A percentile compares a stretch with the other conserved stretches of the same genome.
Evolutionary conservation across 2,113 vertebrate genomes (phyloP).

Genomic region (Dryoscopus gambensis): DNA sequence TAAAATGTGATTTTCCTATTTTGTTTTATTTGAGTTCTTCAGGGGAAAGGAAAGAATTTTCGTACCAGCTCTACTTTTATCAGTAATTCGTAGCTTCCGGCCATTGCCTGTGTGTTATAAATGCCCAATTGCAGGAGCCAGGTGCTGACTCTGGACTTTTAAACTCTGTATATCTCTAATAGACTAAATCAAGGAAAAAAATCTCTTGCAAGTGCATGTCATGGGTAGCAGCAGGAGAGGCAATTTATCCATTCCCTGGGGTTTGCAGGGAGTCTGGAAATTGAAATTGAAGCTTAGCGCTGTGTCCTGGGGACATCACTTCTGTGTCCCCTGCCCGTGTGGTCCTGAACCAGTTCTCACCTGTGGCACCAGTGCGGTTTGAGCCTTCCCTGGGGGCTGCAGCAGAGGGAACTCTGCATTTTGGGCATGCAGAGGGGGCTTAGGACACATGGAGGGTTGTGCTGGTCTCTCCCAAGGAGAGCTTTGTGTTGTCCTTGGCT

Average conservation of each 20-base stretch:
- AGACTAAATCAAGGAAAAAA: slow-evolving; percentile 21
- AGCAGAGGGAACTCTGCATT: not conserved
- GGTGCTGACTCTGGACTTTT: slow-evolving; percentile 49
- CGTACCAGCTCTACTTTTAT: not conserved
- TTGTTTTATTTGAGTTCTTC: not conserved
- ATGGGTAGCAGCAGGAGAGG: not conserved
- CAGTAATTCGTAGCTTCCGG: not conserved
- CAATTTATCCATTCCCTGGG: slow-evolving; percentile 32
- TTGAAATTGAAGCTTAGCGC: not conserved
- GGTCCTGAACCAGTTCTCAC: not conserved
- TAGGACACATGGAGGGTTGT: not conserved
- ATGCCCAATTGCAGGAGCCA: not conserved
- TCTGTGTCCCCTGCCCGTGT: not conserved
- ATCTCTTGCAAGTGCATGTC: not conserved
- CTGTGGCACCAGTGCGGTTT: not conserved
- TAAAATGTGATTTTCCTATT: not conserved
- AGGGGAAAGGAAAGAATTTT: not conserved
- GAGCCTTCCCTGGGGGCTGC: not conserved
- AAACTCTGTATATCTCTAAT: not conserved
- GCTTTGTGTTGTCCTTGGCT: not conserved
- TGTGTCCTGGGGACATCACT: not conserved
- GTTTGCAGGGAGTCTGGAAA: not conserved
- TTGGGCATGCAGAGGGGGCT: not conserved
- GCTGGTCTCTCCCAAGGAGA: not conserved
- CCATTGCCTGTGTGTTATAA: not conserved